These are phyloP conservation scores for Gambusia affinis DNA, from an alignment of 2,113 vertebrate species.

Conservation along the genomic window DNA sequence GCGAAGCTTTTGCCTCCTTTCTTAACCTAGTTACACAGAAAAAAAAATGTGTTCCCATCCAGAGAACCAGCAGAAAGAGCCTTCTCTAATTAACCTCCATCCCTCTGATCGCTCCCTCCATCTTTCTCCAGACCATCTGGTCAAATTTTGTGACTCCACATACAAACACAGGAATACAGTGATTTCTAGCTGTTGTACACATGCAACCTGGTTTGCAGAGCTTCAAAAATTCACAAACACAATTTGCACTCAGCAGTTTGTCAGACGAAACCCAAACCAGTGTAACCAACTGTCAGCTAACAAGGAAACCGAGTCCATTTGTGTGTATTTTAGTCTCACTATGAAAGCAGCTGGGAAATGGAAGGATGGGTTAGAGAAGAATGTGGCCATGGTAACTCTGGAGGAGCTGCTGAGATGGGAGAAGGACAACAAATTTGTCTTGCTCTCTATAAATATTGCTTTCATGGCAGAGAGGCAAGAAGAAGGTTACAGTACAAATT, in stretches of 20 bases:
- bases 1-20: constrained; percentile 83
- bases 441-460: too few species aligned
- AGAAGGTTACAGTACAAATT: too few species aligned
- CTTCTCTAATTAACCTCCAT: constrained; percentile 75
- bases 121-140: constrained; percentile 72
- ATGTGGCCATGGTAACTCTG: too few species aligned
- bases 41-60: constrained; percentile 82
- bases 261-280: not conserved
- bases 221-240: not conserved
- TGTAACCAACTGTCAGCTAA: not conserved
- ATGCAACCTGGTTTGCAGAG: constrained; percentile 6
- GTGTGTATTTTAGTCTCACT: too few species aligned
- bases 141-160: constrained; percentile 57
- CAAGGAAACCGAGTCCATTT: too few species aligned
- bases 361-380: too few species aligned
- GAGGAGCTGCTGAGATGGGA: too few species aligned
- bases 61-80: constrained; percentile 79
- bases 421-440: too few species aligned
- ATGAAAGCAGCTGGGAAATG: too few species aligned
- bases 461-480: too few species aligned
- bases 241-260: constrained; percentile 3
- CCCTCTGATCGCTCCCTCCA: constrained; percentile 50
- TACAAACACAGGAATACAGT: constrained; percentile 17
- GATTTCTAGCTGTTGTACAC: constrained; percentile 23
- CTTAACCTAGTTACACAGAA: constrained; percentile 85